Evolutionary conservation across 2,888 invertebrate genomes (phyloP).

Genomic region (Agrypnus murinus): DNA sequence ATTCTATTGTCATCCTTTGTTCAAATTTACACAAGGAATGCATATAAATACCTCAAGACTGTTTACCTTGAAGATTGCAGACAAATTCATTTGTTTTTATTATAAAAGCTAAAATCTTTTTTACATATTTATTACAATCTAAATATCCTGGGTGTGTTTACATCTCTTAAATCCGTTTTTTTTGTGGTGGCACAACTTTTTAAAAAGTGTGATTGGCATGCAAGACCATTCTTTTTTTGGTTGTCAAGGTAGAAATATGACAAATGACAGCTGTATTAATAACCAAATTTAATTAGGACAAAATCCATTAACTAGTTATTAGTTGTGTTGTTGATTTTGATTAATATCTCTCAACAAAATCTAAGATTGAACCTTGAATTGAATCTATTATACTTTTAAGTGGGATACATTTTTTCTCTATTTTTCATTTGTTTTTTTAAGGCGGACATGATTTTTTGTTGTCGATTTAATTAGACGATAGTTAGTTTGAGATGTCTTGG

Average conservation of each 20-base stretch:
- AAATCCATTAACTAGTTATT: slow-evolving; percentile 7
- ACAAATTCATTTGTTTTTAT: slow-evolving; percentile 3
- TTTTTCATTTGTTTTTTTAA: too few relatives aligned
- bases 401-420: too few relatives aligned
- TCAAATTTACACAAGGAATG: not conserved
- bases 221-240: slow-evolving; percentile 6
- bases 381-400: too few relatives aligned
- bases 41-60: not conserved
- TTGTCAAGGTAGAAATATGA: slow-evolving; percentile 9
- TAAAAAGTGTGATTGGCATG: not conserved
- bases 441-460: too few relatives aligned
- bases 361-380: too few relatives aligned
- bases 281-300: not conserved
- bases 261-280: slow-evolving; percentile 20
- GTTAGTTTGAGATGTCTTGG: too few relatives aligned
- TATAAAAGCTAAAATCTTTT: slow-evolving; percentile 1
- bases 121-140: not conserved
- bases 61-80: slow-evolving; percentile 1
- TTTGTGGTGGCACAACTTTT: slow-evolving; percentile 1
- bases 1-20: not conserved
- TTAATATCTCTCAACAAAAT: too few relatives aligned
- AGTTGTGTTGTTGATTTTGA: too few relatives aligned
- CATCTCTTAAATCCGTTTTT: not conserved
- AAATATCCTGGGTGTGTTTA: not conserved
- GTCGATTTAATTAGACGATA: too few relatives aligned